Evolutionary conservation across 2,888 invertebrate genomes (phyloP).

Genomic region (Monochamus alternatus): DNA sequence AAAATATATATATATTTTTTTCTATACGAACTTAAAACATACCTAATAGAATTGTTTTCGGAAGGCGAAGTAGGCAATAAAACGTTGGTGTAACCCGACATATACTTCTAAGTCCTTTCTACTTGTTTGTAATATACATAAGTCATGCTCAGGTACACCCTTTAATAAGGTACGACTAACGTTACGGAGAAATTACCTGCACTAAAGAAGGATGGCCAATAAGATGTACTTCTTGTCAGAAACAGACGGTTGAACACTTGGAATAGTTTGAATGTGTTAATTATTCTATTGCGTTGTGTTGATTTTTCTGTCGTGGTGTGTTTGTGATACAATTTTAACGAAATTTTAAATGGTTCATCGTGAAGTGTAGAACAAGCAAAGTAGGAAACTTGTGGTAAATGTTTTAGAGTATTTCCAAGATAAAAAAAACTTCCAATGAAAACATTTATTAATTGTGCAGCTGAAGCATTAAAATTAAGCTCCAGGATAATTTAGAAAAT

Average conservation of each 20-base stretch:
- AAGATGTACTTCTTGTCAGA: background rate
- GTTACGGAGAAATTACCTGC: background rate
- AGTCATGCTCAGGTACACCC: too few species aligned
- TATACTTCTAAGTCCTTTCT: too few species aligned
- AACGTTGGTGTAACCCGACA: too few species aligned
- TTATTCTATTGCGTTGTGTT: background rate
- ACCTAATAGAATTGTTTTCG: too few species aligned
- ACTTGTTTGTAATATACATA: too few species aligned
- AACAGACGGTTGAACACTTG: background rate
- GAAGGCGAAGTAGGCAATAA: too few species aligned
- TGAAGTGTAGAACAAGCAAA: background rate
- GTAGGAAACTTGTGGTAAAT: constrained; percentile 9
- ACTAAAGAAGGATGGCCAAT: background rate
- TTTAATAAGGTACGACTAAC: background rate
- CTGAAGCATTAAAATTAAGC: constrained; percentile 14
- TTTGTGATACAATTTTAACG: background rate
- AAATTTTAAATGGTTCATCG: constrained; percentile 6
- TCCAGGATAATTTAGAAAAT: background rate
- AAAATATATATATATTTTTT: background rate
- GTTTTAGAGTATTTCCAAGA: background rate
- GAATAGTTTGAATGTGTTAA: background rate
- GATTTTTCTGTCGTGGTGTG: background rate
- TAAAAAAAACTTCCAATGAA: background rate
- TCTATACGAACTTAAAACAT: background rate
- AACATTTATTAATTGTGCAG: constrained; percentile 8